Evolutionary conservation across 37 sponge, comb jelly and placozoan genomes (phyloP), one percentile per base, ranked within the genome.

Genomic region (Hormiphora californensis): DNA sequence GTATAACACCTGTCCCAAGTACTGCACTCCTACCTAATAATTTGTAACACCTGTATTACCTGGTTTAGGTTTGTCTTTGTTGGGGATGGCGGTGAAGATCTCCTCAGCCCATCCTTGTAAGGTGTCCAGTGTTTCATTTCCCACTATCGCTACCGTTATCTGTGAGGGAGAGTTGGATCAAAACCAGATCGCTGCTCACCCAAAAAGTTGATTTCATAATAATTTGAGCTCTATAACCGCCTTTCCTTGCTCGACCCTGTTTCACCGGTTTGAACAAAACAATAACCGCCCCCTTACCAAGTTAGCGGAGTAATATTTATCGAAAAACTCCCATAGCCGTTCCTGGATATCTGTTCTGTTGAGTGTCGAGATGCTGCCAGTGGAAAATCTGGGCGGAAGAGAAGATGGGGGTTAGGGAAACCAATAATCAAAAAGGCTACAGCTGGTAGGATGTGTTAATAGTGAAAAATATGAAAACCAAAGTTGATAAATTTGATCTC

Each of bases 141-240:
- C 96, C 62, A 91, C 91, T 8, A 96, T 62, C 8, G 88, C 96
- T 12, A 93, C 89, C 41, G 92, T 89, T 93, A 96, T 92, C 94
- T 92, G 88, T 33, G 44, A 33, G 22, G 59, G 68, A 40, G 15
- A 85, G 46, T 46, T 12, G 51, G 51, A n/a, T n/a, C n/a, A n/a
- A n/a, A n/a, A n/a, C n/a, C n/a, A n/a, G n/a, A n/a, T n/a, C n/a
- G n/a, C n/a, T n/a, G n/a, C n/a, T n/a, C n/a, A n/a, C n/a, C n/a
- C n/a, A n/a, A n/a, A n/a, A n/a, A n/a, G n/a, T n/a, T n/a, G n/a
- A n/a, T n/a, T n/a, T n/a, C n/a, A n/a, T n/a, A n/a, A n/a, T n/a
- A n/a, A n/a, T n/a, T n/a, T n/a, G n/a, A n/a, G n/a, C n/a, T n/a
- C n/a, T n/a, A n/a, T n/a, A n/a, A n/a, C n/a, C n/a, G n/a, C n/a